Percentiles rank a stretch among this genome's conserved stretches.
phyloP scores from a whole-genome alignment of 2,797 vertebrate genomes.

The Fistularia tabacaria region DNA sequence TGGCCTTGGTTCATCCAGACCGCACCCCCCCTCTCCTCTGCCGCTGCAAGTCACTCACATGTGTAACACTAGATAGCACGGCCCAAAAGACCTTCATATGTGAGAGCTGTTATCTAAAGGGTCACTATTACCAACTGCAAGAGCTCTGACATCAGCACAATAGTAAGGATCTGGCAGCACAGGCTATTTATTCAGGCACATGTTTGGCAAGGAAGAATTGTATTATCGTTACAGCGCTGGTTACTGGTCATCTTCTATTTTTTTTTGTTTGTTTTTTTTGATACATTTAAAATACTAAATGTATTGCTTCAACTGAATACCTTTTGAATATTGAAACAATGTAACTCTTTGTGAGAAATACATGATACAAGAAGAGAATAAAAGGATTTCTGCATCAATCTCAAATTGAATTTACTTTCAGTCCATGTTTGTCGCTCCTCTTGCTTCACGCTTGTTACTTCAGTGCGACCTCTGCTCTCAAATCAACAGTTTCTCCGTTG shows the following conservation, averaged over 20 bases:
- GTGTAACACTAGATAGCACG: slow-evolving; percentile 43
- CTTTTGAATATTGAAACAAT: slow-evolving; percentile 1
- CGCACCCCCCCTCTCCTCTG: slow-evolving; percentile 9
- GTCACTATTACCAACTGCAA: slow-evolving; percentile 43
- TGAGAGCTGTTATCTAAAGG: slow-evolving; percentile 61
- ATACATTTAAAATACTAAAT: too few species aligned
- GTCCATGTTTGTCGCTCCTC: too few species aligned
- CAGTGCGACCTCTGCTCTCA: too few species aligned
- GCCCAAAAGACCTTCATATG: slow-evolving; percentile 45
- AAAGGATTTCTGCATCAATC: slow-evolving; percentile 6
- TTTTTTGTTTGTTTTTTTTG: too few species aligned
- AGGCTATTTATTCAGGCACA: slow-evolving; percentile 17
- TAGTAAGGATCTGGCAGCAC: slow-evolving; percentile 14
- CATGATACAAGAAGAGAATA: slow-evolving; percentile 1
- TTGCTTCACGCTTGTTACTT: too few species aligned
- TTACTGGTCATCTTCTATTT: neutral
- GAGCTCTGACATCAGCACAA: slow-evolving; percentile 38
- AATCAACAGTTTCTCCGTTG: too few species aligned
- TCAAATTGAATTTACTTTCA: too few species aligned
- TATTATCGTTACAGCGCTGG: neutral
- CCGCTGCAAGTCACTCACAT: slow-evolving; percentile 12
- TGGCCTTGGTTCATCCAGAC: slow-evolving; percentile 23
- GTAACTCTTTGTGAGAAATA: slow-evolving; percentile 4
- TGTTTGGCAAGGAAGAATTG: slow-evolving; percentile 17
- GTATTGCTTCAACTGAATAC: slow-evolving; percentile 4